Evolutionary conservation across 2,888 invertebrate genomes (phyloP).

Genomic region (Philereme transversata): DNA sequence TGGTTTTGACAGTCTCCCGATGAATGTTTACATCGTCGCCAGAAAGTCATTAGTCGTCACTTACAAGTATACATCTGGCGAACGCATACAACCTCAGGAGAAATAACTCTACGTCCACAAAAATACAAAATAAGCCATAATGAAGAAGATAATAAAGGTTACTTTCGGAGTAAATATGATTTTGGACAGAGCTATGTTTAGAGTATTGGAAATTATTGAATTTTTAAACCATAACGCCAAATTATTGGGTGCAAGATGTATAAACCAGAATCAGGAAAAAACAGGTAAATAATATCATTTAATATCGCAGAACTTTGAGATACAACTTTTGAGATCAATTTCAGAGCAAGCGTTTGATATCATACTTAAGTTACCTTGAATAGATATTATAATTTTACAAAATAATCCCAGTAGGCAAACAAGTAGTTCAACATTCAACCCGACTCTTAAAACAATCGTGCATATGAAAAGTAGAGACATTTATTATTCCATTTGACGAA

Average conservation of each 20-base stretch:
- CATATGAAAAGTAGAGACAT: conserved; percentile 28
- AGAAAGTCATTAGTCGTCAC: conserved; percentile 77
- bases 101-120: conserved; percentile 3
- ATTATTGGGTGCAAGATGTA: conserved; percentile 8
- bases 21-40: conserved; percentile 79
- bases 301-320: too few relatives aligned
- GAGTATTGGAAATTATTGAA: conserved; percentile 60
- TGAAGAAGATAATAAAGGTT: not conserved
- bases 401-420: too few relatives aligned
- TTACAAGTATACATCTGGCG: conserved; percentile 68
- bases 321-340: too few relatives aligned
- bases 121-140: conserved; percentile 2
- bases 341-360: too few relatives aligned
- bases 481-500: conserved; percentile 1
- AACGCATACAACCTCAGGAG: conserved; percentile 53
- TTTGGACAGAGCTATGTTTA: conserved; percentile 21
- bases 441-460: not conserved
- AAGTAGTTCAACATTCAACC: too few relatives aligned
- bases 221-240: conserved; percentile 57
- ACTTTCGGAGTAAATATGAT: not conserved
- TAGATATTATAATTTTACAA: too few relatives aligned
- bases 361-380: too few relatives aligned
- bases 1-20: conserved; percentile 72
- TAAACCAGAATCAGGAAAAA: conserved; percentile 15
- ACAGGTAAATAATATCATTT: too few relatives aligned